Percentiles rank a stretch among this genome's conserved stretches.
Conservation (phyloP, 2,888 invertebrate species). For the Elegia similella region DNA sequence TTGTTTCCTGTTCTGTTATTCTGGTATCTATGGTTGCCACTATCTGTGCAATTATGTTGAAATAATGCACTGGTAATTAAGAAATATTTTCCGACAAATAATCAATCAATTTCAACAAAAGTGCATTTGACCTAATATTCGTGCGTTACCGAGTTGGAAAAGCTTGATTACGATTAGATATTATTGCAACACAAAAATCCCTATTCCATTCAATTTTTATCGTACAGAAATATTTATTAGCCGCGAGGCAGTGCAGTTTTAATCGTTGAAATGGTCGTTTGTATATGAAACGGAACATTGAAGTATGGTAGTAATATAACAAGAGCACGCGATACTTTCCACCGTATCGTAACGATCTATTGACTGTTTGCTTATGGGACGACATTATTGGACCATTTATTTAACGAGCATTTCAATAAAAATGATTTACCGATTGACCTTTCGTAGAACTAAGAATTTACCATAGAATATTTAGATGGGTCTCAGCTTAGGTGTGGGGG, state of each 20-base stretch:
- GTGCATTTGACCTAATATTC: no score
- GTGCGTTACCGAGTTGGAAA: background rate
- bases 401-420: background rate
- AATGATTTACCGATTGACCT: background rate
- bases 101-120: no score
- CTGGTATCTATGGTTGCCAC: background rate
- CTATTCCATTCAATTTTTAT: constrained; percentile 2
- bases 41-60: background rate
- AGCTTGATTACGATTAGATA: background rate
- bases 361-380: background rate
- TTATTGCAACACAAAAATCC: background rate
- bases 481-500: no score
- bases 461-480: no score
- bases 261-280: constrained; percentile 7
- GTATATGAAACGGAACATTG: constrained; percentile 21
- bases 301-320: constrained; percentile 36
- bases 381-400: constrained; percentile 1
- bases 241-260: background rate
- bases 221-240: constrained; percentile 4
- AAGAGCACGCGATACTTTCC: constrained; percentile 34
- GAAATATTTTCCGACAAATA: background rate
- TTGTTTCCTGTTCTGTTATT: no score
- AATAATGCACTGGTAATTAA: no score
- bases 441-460: background rate
- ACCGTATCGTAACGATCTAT: background rate